These are phyloP conservation scores for Tychaedon coryphoeus DNA, from an alignment of 2,113 vertebrate genomes.

Conservation along the genomic window DNA sequence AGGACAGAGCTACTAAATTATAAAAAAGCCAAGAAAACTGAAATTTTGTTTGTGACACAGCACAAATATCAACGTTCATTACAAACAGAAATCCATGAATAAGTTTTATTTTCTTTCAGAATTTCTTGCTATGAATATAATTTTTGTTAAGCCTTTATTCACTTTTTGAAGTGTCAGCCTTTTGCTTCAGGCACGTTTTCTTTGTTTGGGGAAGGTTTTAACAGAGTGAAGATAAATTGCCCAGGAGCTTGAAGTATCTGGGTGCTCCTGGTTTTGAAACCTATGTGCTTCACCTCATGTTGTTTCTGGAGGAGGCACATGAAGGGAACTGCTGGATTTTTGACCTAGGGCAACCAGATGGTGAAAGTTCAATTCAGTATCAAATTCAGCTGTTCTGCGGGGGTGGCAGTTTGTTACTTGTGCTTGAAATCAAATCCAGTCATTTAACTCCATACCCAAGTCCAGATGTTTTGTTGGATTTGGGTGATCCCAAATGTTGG, in stretches of 20 bases:
- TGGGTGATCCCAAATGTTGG: not conserved
- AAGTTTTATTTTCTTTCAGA: not conserved
- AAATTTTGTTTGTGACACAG: not conserved
- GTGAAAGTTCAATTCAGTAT: slow-evolving; percentile 1
- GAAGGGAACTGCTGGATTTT: not conserved
- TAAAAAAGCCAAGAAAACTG: not conserved
- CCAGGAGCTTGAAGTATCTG: not conserved
- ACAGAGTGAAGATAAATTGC: not conserved
- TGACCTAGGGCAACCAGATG: not conserved
- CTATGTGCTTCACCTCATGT: not conserved
- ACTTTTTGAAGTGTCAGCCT: not conserved
- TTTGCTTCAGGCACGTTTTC: not conserved
- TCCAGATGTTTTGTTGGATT: slow-evolving; percentile 45
- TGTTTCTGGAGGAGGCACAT: not conserved
- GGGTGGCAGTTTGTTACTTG: not conserved
- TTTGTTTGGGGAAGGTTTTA: not conserved
- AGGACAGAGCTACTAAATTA: not conserved
- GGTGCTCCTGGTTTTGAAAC: not conserved
- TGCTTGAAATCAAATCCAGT: not conserved
- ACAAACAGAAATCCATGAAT: not conserved
- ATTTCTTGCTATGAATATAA: not conserved
- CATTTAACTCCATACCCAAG: not conserved
- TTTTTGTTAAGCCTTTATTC: not conserved
- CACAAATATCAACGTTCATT: not conserved
- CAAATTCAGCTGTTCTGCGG: not conserved